Base-by-base conservation (phyloP, 2,797 vertebrate genomes). In the Heterohyrax brucei region DNA sequence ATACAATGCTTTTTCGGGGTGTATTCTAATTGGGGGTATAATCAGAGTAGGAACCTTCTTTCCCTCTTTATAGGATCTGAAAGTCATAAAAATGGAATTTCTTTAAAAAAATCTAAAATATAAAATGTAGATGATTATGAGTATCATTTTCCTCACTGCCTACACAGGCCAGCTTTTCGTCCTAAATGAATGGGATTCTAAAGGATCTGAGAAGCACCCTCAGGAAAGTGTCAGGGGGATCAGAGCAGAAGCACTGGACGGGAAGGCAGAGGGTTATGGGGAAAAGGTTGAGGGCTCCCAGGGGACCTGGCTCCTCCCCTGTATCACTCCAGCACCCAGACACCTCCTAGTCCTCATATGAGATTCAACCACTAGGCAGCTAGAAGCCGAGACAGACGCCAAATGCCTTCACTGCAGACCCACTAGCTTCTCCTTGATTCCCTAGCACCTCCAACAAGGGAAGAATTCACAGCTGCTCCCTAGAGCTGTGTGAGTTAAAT, bases 1-100 rank as follows among this genome's bases (percentile, higher is more conserved):
- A 56, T 19, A 56, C 81, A 70, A 39, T 4, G 24, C 80, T 79
- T 7, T 81, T 46, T 82, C 81, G 80, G 39, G 19, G 24, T 48
- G 5, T 66, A 9, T 50, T 85, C 87, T 93, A n/a, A 80, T 33
- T 16, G 48, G 28, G 26, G 88, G 22, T 56, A 76, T 88, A 39
- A 83, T 73, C 66, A 26, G 59, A 66, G 61, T 66, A 62, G 13
- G 44, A 59, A 62, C 61, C n/a, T 64, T 87, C 64, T 48, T 50
- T 76, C 24, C 10, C 64, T 91, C 46, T 76, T 62, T 82, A 26
- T 53, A 50, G 62, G 26, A 56, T 50, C 56, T 90, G 46, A 83
- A 91, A 78, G 92, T 70, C 75, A 75, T 26, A 66, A 88, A 87
- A 33, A 85, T 79, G 39, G 64, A 92, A 92, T 89, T 62, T 48